Evolutionary conservation across 2,797 vertebrate species (phyloP).

Genomic region (Phoeniculus purpureus): DNA sequence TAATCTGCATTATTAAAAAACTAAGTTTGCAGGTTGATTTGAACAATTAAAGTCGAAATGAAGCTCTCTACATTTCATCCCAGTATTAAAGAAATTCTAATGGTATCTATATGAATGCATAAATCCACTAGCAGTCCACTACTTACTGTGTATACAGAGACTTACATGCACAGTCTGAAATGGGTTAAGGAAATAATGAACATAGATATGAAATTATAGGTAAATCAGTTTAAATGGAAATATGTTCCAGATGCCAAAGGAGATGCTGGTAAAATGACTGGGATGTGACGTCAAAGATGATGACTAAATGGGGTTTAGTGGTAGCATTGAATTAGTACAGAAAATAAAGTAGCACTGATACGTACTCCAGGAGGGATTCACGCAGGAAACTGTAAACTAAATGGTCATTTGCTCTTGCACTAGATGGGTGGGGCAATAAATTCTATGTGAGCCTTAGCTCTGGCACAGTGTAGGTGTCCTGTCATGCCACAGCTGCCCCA

Average conservation of each 20-base stretch:
- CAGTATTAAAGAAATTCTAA: not conserved
- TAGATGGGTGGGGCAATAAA: not conserved
- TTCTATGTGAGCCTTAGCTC: not conserved
- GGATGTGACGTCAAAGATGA: constrained; percentile 51
- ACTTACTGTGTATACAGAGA: not conserved
- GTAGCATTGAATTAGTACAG: constrained; percentile 35
- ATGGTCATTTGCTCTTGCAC: not conserved
- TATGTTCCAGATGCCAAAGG: constrained; percentile 58
- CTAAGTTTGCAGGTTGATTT: not conserved
- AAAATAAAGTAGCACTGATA: constrained; percentile 18
- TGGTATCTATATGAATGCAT: not conserved
- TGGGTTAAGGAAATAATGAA: constrained; percentile 42
- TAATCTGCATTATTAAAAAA: not conserved
- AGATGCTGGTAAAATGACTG: constrained; percentile 37
- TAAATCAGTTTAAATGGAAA: constrained; percentile 57
- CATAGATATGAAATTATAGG: constrained; percentile 45
- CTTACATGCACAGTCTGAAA: not conserved
- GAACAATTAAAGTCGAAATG: not conserved
- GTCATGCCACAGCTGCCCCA: not conserved
- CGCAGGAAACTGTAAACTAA: not conserved
- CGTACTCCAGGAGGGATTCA: not conserved
- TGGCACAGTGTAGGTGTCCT: not conserved
- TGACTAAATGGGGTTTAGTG: constrained; percentile 48
- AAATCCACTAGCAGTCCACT: too few relatives aligned
- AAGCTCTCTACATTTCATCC: not conserved